A percentile compares a stretch with the other conserved stretches of the same genome.
These are phyloP conservation scores for Todus mexicanus DNA, from an alignment of 2,797 vertebrate species.

Conservation along the genomic window DNA sequence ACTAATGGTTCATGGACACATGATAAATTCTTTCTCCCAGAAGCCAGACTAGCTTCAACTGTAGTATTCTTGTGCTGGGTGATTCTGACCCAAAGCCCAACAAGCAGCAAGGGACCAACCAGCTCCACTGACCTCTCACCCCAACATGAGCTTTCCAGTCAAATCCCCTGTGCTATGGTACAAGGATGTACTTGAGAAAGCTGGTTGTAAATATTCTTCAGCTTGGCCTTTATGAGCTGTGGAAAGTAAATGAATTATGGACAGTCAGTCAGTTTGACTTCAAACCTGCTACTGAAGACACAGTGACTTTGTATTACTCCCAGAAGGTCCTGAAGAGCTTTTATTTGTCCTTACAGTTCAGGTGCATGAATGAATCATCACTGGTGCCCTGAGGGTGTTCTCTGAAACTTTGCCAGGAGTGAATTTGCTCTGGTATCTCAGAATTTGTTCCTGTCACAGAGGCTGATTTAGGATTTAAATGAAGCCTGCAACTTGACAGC, in stretches of 20 bases:
- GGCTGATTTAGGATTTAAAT: conserved; percentile 1
- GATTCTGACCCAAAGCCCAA: neutral
- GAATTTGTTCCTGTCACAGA: conserved; percentile 8
- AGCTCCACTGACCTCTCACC: neutral
- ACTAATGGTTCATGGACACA: neutral
- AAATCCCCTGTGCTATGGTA: neutral
- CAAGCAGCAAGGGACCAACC: neutral
- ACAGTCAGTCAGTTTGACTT: neutral
- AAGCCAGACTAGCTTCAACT: neutral
- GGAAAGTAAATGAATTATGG: neutral
- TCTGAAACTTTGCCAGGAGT: neutral
- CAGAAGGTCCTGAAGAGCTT: neutral
- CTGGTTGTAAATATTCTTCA: neutral
- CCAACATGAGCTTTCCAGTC: neutral
- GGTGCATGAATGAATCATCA: neutral
- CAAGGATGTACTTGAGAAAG: neutral
- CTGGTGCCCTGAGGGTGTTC: neutral
- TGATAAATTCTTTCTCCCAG: neutral
- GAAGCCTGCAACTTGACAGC: neutral
- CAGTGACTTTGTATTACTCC: neutral
- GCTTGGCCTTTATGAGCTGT: neutral
- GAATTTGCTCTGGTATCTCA: neutral
- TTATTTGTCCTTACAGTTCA: neutral
- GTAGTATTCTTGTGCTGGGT: neutral
- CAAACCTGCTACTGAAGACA: neutral